Evolutionary conservation across 2,113 vertebrate species (phyloP), one percentile per base, ranked within the genome.

Genomic region (Ictalurus furcatus): DNA sequence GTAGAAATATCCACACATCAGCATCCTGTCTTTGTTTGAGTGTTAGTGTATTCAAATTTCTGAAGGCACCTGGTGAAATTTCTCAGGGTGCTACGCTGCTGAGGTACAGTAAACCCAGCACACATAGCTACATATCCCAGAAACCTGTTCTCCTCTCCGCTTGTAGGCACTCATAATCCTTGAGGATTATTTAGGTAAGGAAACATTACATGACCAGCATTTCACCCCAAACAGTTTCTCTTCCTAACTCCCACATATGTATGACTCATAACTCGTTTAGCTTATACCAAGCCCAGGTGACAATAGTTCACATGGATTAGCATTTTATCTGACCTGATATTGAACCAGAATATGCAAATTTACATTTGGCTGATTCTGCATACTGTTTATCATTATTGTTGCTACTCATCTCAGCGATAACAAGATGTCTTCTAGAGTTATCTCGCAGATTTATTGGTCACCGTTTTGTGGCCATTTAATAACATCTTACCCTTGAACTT

Each of bases 401-500:
- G 44, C 54, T 30, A 40, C 23, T 48, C 63, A 79, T 67, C 78
- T 82, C 48, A 0, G 65, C 28, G 12, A 73, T 34, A 59, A 82
- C 40, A 16, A 17, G 21, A 81, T 30, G 54, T 21, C 63, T 34
- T 69, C 25, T 79, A 6, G 48, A 40, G 78, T 91, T 91, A 91
- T 91, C 82, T 13, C 17, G 19, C 13, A 34, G 59, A 63, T 91
- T 90, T 90, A 91, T 90, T 90, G 89, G 88, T 91, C 23, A 90
- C 13, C 9, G 58, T 82, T 87, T 87, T 80, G 80, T 85, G 88
- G 59, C 80, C 87, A 74, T 90, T 91, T 91, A 92, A 92, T 93
- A 92, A 93, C 92, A 92, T 86, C 79, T 44, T 89, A 90, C 86
- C 93, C 91, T 95, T 95, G 93, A 93, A 92, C 93, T 90, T 86